These are phyloP conservation scores for Helostoma temminkii DNA, from an alignment of 2,797 vertebrate genomes.

Conservation along the genomic window DNA sequence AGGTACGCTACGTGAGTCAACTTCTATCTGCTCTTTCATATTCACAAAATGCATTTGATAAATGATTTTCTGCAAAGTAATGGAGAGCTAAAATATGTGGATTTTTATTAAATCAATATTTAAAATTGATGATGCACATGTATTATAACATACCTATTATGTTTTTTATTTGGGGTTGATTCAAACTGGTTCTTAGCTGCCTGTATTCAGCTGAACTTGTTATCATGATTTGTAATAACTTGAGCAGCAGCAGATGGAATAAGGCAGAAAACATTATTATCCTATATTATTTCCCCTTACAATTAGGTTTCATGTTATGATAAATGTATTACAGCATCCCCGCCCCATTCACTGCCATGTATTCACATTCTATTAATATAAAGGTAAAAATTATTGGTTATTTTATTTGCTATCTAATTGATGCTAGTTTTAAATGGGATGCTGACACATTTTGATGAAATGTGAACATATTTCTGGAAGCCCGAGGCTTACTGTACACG, in stretches of 20 bases:
- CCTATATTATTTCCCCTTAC: conserved; percentile 34
- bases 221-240: conserved; percentile 34
- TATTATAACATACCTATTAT: not conserved
- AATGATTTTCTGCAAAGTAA: not conserved
- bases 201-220: conserved; percentile 4
- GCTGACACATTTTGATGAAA: conserved; percentile 57
- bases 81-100: not conserved
- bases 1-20: conserved; percentile 90
- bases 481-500: conserved; percentile 49
- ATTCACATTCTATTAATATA: conserved; percentile 58
- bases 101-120: conserved; percentile 1
- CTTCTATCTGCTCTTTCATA: conserved; percentile 35
- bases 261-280: conserved; percentile 36
- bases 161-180: conserved; percentile 15
- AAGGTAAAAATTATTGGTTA: conserved; percentile 41
- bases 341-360: conserved; percentile 16
- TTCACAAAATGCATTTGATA: conserved; percentile 11
- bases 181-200: not conserved
- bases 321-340: conserved; percentile 33
- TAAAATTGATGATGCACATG: not conserved
- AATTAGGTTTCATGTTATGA: conserved; percentile 49
- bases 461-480: conserved; percentile 44
- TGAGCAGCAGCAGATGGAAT: conserved; percentile 27
- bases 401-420: conserved; percentile 69
- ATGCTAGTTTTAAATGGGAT: conserved; percentile 52